Evolutionary conservation across 2,113 vertebrate species (phyloP).

Genomic region (Neopipo cinnamomea): DNA sequence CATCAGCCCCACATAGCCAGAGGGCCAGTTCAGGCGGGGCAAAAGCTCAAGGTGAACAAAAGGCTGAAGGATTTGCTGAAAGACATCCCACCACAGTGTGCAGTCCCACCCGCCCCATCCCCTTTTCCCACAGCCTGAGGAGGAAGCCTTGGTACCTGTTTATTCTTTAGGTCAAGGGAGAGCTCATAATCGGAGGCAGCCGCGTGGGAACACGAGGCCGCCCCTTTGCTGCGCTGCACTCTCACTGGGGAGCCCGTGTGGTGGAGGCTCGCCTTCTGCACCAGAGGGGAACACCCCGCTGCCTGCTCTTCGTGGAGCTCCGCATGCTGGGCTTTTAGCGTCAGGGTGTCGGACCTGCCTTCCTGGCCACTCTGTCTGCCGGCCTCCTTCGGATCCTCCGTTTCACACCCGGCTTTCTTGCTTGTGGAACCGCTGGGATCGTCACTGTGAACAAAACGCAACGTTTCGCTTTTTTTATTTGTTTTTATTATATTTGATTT

Average conservation of each 20-base stretch:
- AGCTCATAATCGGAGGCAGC: conserved; percentile 93
- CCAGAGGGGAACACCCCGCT: conserved; percentile 77
- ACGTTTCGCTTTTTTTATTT: conserved; percentile 73
- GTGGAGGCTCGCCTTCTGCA: conserved; percentile 88
- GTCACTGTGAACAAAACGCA: conserved; percentile 82
- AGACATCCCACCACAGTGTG: background rate
- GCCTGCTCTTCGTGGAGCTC: conserved; percentile 77
- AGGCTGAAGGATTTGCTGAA: background rate
- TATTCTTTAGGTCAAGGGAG: conserved; percentile 99
- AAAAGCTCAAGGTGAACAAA: background rate
- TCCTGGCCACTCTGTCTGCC: conserved; percentile 77
- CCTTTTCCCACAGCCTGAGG: conserved; percentile 61
- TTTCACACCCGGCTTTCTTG: conserved; percentile 75
- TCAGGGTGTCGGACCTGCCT: conserved; percentile 74
- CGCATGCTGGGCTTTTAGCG: conserved; percentile 74
- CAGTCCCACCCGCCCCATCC: conserved; percentile 17
- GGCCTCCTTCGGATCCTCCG: conserved; percentile 78
- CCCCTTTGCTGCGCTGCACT: conserved; percentile 86
- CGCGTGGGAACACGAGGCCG: conserved; percentile 87
- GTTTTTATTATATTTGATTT: conserved; percentile 14
- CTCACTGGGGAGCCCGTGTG: conserved; percentile 88
- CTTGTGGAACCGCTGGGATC: conserved; percentile 75
- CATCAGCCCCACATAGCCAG: fast-evolving
- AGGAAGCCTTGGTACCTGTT: conserved; percentile 89
- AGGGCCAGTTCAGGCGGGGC: background rate